Conservation (phyloP, 2,797 vertebrate species). For the Gallirallus australis region DNA sequence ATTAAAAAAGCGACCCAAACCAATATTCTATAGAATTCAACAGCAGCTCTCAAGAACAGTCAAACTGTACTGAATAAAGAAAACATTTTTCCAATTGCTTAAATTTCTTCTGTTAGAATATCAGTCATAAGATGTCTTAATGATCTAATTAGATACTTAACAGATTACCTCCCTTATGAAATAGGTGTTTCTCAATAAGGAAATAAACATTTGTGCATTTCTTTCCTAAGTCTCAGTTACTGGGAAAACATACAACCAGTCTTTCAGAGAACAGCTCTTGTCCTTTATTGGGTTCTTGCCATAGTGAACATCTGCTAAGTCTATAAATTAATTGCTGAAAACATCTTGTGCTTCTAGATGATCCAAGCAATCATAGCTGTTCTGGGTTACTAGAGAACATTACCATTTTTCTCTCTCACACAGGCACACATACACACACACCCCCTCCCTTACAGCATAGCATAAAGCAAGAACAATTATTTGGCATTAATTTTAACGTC, state of each 20-base stretch:
- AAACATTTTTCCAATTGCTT: not conserved
- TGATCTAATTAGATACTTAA: not conserved
- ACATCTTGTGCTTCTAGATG: conserved; percentile 32
- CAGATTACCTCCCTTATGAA: not conserved
- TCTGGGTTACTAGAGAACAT: conserved; percentile 39
- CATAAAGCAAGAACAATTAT: not conserved
- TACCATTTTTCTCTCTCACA: not conserved
- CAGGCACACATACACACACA: not conserved
- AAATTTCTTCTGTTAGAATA: not conserved
- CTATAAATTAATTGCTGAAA: conserved; percentile 57
- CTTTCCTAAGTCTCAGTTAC: not conserved
- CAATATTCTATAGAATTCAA: not conserved
- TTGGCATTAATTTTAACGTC: not conserved
- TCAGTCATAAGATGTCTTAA: not conserved
- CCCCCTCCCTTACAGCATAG: not conserved
- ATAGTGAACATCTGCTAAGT: conserved; percentile 20
- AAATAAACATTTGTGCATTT: not conserved
- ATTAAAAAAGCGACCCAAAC: not conserved
- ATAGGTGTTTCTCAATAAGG: not conserved
- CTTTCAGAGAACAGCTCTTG: not conserved
- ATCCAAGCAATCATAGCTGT: conserved; percentile 5
- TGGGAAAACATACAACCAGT: not conserved
- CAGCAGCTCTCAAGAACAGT: not conserved
- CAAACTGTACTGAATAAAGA: not conserved
- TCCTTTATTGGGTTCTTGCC: not conserved